A percentile compares a stretch with the other conserved stretches of the same genome.
These are phyloP conservation scores for Entomobrya proxima DNA, from an alignment of 2,888 invertebrate genomes.

Conservation along the genomic window DNA sequence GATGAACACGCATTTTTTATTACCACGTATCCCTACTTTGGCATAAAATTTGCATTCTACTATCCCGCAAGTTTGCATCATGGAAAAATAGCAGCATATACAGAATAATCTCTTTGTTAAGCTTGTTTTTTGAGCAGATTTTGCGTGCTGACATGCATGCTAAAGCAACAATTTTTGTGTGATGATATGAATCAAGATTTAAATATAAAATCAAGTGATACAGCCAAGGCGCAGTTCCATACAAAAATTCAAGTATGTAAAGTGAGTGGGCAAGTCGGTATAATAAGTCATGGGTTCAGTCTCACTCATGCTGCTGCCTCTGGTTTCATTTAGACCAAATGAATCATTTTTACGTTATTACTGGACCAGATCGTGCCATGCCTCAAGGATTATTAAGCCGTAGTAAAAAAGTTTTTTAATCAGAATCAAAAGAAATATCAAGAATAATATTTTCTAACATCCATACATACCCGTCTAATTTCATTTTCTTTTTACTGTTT, in stretches of 20 bases:
- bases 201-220: neutral
- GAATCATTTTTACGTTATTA: neutral
- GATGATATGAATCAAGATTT: neutral
- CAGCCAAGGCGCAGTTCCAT: neutral
- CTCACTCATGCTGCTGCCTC: neutral
- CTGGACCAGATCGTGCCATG: slow-evolving; percentile 56
- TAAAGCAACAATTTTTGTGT: neutral
- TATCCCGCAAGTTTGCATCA: neutral
- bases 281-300: neutral
- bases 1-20: slow-evolving; percentile 22
- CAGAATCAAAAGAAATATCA: neutral
- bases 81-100: neutral
- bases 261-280: neutral
- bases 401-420: slow-evolving; percentile 42
- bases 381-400: slow-evolving; percentile 57
- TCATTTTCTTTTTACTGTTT: neutral
- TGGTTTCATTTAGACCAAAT: slow-evolving; percentile 32
- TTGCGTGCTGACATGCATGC: neutral
- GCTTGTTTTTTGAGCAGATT: neutral
- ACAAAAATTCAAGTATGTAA: neutral
- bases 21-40: no score
- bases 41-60: no score
- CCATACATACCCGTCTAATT: neutral
- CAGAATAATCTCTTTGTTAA: neutral
- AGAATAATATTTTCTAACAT: neutral